Percentiles rank a stretch among this genome's conserved stretches.
Conservation (phyloP, 2,888 invertebrate genomes). For the Oscheius sp. region DNA sequence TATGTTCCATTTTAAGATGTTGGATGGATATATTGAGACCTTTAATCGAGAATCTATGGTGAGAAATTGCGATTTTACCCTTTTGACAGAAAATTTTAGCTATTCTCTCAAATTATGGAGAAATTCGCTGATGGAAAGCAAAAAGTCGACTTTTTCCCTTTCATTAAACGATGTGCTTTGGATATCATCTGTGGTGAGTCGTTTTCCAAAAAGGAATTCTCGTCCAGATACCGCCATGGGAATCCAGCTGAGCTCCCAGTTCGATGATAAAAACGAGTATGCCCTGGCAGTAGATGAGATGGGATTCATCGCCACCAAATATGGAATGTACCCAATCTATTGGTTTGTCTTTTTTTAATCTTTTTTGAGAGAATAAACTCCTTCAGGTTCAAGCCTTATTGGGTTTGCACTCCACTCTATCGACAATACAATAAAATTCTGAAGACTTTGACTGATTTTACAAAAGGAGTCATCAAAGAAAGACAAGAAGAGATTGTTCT, state of each 20-base stretch:
- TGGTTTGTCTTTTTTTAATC: neutral
- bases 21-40: conserved; percentile 71
- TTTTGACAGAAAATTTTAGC: neutral
- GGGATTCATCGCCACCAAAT: neutral
- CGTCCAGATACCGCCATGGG: conserved; percentile 67
- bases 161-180: conserved; percentile 73
- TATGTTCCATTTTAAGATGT: conserved; percentile 74
- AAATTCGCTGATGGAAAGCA: conserved; percentile 58
- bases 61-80: too few species aligned
- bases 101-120: conserved; percentile 69
- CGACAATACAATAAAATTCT: neutral
- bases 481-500: conserved; percentile 2
- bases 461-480: conserved; percentile 19
- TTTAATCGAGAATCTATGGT: conserved; percentile 44
- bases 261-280: conserved; percentile 56
- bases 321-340: conserved; percentile 10
- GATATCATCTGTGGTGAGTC: conserved; percentile 71
- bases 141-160: conserved; percentile 72
- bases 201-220: neutral
- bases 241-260: conserved; percentile 57
- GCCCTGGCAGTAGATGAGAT: conserved; percentile 56
- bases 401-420: neutral
- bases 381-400: conserved; percentile 11
- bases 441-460: conserved; percentile 23
- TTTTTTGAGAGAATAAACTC: neutral